Conservation (phyloP, 2,888 invertebrate species). For the Taenaris catops region DNA sequence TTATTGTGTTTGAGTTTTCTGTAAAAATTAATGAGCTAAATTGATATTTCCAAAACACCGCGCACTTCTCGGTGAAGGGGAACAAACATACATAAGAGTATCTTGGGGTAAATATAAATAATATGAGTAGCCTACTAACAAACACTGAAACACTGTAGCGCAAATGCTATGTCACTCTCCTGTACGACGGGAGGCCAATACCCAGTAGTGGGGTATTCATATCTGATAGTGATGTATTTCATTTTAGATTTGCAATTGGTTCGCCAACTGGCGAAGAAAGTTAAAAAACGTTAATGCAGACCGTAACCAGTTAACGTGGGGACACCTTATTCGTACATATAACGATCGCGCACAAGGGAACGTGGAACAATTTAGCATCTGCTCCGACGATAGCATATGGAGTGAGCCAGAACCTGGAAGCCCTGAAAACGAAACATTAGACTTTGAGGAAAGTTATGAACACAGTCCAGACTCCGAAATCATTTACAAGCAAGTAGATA, state of each 20-base stretch:
- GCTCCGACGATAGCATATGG: constrained; percentile 90
- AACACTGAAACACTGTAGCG: no score
- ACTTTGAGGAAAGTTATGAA: constrained; percentile 40
- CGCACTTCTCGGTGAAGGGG: no score
- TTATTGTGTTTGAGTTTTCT: no score
- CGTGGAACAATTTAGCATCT: constrained; percentile 89
- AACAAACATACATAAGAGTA: no score
- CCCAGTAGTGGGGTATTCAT: no score
- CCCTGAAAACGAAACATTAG: constrained; percentile 39
- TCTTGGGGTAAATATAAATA: no score
- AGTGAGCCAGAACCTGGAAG: constrained; percentile 79
- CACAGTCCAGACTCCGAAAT: constrained; percentile 45
- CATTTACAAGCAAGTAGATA: constrained; percentile 47
- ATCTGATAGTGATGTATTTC: not conserved
- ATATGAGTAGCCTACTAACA: no score
- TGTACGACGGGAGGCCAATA: no score
- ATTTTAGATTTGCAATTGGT: constrained; percentile 87
- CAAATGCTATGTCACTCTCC: no score
- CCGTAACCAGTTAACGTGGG: constrained; percentile 85
- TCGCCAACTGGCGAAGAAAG: constrained; percentile 90
- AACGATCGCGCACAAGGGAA: constrained; percentile 88
- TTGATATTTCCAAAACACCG: no score
- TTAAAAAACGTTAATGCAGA: constrained; percentile 87
- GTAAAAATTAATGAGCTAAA: no score
- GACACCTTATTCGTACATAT: constrained; percentile 85